Evolutionary conservation across 2,888 invertebrate species (phyloP), one percentile per base, ranked within the genome.

Genomic region (Dasypogon diadema): DNA sequence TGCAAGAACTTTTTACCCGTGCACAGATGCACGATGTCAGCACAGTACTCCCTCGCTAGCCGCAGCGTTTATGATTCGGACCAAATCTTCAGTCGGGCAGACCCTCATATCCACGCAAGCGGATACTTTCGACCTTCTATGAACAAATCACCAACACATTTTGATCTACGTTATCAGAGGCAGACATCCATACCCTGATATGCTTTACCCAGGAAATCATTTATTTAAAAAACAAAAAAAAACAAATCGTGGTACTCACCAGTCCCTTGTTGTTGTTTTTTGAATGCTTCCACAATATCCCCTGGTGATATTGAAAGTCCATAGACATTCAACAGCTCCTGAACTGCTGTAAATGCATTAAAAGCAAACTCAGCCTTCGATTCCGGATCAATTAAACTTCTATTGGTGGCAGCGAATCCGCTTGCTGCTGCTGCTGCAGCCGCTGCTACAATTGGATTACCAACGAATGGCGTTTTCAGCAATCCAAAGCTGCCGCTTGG

Each of bases 241-340:
- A 42, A 12, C 8, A n/a, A n/a, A n/a, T n/a, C n/a, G n/a, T n/a
- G 22, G n/a, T 37, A 78, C 79, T 77, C 60, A 78, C 78, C 79
- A 34, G 76, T 46, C 37, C 26, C 42, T 54, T 68, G 72, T 65
- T 65, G 70, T 68, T 79, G 79, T 26, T 78, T 79, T 42, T 79
- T 79, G 26, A 80, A 79, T 24, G 79, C 79, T 58, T 80, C 80
- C 14, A 80, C 77, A 65, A 80, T 79, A 60, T 80, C 80, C 55
- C 74, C 75, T 10, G 79, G 79, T 58, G 80, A 80, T 51, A 80
- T 78, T 5, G 79, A 78, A 21, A 80, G 60, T n/a, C 79, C 80
- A 63, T 80, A 80, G 16, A 79, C 79, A 30, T 80, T 80, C 14
- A 80, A 68, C 12, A 80, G 58, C 22, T 80, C 80, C 60, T 80